A percentile compares a stretch with the other conserved stretches of the same genome.
Evolutionary conservation across 1,140 invertebrate species (phyloP).

Genomic region (honey bee (Apis mellifera)): DNA sequence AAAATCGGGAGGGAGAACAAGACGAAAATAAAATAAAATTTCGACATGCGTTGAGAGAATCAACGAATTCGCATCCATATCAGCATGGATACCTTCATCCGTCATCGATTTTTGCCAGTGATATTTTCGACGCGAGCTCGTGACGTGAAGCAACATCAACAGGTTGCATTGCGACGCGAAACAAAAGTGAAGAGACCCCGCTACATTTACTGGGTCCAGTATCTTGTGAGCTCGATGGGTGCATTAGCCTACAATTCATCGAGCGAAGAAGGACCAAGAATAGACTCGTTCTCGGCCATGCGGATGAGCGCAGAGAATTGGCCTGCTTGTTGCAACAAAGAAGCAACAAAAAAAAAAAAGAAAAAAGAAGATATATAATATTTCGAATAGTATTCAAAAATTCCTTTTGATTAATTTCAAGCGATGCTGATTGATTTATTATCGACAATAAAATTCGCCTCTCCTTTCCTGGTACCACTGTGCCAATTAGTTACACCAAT

Average conservation of each 20-base stretch:
- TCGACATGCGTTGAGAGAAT: neutral
- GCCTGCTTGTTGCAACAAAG: too few species aligned
- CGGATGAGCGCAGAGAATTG: neutral
- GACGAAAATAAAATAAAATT: too few species aligned
- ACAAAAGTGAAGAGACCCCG: slow-evolving; percentile 6
- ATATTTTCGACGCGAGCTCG: slow-evolving; percentile 18
- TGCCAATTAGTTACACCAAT: too few species aligned
- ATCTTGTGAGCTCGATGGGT: neutral
- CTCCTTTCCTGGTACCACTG: too few species aligned
- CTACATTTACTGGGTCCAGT: neutral
- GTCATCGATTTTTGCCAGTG: slow-evolving; percentile 20
- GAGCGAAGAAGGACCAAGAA: neutral
- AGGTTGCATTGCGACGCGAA: slow-evolving; percentile 45
- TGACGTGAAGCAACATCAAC: slow-evolving; percentile 48
- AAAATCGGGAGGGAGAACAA: too few species aligned
- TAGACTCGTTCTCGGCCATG: neutral
- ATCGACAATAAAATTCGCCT: too few species aligned
- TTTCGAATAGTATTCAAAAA: too few species aligned
- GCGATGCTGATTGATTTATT: too few species aligned
- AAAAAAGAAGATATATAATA: too few species aligned
- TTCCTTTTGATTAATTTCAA: too few species aligned
- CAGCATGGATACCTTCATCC: neutral
- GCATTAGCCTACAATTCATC: neutral
- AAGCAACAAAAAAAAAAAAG: too few species aligned
- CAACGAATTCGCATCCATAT: too few species aligned